A percentile compares a stretch with the other conserved stretches of the same genome.
These are phyloP conservation scores for Garrulus glandarius DNA, from an alignment of 2,797 vertebrate genomes.

Conservation along the genomic window DNA sequence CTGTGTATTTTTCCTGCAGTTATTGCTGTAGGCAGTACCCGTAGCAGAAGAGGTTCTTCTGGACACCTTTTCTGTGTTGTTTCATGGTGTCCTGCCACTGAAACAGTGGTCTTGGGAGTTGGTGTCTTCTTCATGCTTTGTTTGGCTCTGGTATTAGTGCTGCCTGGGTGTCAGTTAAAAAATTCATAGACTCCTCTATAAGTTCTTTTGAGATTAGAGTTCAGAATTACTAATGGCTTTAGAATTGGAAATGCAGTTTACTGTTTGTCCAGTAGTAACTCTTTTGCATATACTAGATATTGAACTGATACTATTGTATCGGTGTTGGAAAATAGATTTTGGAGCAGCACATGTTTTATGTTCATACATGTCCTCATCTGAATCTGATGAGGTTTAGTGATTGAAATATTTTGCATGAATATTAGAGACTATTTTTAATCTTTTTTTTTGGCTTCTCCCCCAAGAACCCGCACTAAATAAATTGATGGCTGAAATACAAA, in stretches of 20 bases:
- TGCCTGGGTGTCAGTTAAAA: not conserved
- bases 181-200: not conserved
- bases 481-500: constrained; percentile 81
- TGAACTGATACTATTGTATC: not conserved
- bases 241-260: not conserved
- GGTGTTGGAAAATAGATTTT: not conserved
- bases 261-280: not conserved
- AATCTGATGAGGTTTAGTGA: not conserved
- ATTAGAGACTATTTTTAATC: not conserved
- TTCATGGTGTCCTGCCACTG: not conserved
- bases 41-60: not conserved
- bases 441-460: not conserved
- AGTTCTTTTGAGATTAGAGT: not conserved
- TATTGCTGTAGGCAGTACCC: not conserved
- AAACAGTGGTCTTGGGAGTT: not conserved
- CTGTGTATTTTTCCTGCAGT: not conserved
- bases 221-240: not conserved
- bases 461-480: constrained; percentile 79
- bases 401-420: not conserved
- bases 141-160: not conserved
- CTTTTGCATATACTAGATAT: not conserved
- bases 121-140: not conserved
- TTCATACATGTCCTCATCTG: not conserved
- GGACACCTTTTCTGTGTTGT: not conserved
- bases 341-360: not conserved